phyloP scores from a whole-genome alignment of 2,888 invertebrate species.

The Nowickia ferox region DNA sequence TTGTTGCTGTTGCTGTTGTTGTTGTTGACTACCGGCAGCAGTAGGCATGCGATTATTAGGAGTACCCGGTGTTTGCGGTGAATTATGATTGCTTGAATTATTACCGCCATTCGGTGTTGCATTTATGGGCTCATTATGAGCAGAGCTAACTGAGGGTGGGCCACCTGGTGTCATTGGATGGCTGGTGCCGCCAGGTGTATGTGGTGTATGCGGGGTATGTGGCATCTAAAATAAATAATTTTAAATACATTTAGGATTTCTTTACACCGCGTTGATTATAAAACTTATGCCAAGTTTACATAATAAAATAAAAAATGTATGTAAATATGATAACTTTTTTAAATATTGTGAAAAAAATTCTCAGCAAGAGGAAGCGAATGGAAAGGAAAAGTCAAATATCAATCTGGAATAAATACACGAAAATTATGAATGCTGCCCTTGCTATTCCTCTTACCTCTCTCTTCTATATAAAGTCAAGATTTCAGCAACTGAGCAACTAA shows the following conservation, averaged over 20 bases:
- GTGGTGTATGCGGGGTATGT: constrained; percentile 91
- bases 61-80: constrained; percentile 83
- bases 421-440: too few species aligned
- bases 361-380: too few species aligned
- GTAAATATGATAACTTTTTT: too few species aligned
- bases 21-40: constrained; percentile 71
- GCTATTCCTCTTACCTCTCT: too few species aligned
- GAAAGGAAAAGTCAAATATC: too few species aligned
- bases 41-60: constrained; percentile 76
- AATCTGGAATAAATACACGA: too few species aligned
- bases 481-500: too few species aligned
- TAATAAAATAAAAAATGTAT: too few species aligned
- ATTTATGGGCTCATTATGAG: constrained; percentile 83
- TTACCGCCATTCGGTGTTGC: constrained; percentile 77
- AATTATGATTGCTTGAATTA: constrained; percentile 80
- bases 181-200: constrained; percentile 89
- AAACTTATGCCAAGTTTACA: background rate
- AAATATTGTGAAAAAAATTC: too few species aligned
- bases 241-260: background rate
- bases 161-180: constrained; percentile 90
- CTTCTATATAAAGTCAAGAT: too few species aligned
- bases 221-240: constrained; percentile 85
- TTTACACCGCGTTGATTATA: background rate
- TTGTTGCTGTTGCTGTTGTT: constrained; percentile 73
- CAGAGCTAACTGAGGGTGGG: constrained; percentile 91